A percentile compares a stretch with the other conserved stretches of the same genome.
These are phyloP conservation scores for Rhodinocichla rosea DNA, from an alignment of 2,113 vertebrate genomes.

Conservation along the genomic window DNA sequence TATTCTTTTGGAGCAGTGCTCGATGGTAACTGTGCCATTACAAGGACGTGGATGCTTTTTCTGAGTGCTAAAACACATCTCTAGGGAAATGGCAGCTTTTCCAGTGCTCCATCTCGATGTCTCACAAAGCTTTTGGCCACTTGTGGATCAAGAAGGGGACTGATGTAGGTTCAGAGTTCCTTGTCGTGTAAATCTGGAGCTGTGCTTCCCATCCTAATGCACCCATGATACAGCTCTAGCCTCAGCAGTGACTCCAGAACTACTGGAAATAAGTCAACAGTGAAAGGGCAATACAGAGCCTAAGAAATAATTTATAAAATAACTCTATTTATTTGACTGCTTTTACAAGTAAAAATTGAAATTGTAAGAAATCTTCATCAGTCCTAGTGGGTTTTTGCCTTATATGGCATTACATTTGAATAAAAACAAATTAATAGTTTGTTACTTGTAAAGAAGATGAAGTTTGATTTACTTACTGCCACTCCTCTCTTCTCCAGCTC, in stretches of 20 bases:
- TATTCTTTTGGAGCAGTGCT: not conserved
- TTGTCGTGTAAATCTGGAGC: accelerated
- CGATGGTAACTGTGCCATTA: accelerated
- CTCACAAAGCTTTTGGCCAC: not conserved
- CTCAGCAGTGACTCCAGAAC: not conserved
- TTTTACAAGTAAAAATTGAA: not conserved
- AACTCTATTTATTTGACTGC: not conserved
- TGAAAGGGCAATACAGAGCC: not conserved
- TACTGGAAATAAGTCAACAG: not conserved
- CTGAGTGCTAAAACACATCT: not conserved
- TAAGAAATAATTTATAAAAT: not conserved
- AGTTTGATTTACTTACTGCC: constrained; percentile 75
- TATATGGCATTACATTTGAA: not conserved
- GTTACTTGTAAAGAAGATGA: not conserved
- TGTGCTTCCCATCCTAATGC: not conserved
- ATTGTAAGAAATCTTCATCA: not conserved
- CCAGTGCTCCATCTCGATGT: accelerated
- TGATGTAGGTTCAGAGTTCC: not conserved
- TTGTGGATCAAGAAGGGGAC: not conserved
- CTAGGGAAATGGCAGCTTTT: not conserved
- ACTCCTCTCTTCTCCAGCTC: constrained; percentile 91
- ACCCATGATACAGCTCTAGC: not conserved
- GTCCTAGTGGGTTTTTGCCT: not conserved
- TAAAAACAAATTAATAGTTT: not conserved
- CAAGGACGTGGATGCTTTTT: not conserved